phyloP scores from a whole-genome alignment of 2,888 invertebrate species.

The Orchesella flavescens region DNA sequence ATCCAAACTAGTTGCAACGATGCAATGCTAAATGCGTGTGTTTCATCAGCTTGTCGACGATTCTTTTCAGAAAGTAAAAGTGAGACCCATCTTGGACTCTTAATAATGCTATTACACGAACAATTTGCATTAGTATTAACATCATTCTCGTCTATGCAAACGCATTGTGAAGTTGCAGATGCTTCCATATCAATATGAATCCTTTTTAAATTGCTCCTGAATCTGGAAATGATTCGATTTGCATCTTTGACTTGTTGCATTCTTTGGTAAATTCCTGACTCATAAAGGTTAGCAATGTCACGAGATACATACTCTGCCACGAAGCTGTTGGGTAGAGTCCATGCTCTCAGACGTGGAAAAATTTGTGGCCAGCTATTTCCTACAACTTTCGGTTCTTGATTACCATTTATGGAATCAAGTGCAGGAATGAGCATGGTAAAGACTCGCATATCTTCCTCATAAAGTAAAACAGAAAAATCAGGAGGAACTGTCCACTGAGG shows the following conservation, averaged over 20 bases:
- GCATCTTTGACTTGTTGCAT: constrained; percentile 27
- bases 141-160: constrained; percentile 30
- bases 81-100: constrained; percentile 47
- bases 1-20: constrained; percentile 32
- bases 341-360: constrained; percentile 39
- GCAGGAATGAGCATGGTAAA: background rate
- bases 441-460: constrained; percentile 35
- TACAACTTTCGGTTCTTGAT: too few species aligned
- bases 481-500: background rate
- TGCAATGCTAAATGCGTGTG: constrained; percentile 24
- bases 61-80: constrained; percentile 30
- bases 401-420: too few species aligned
- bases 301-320: constrained; percentile 6
- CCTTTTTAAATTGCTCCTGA: constrained; percentile 28
- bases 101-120: too few species aligned
- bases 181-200: too few species aligned
- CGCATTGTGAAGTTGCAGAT: too few species aligned
- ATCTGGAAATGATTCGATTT: constrained; percentile 41
- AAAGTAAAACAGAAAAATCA: constrained; percentile 34
- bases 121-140: background rate
- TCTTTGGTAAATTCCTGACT: constrained; percentile 37
- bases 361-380: background rate
- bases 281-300: constrained; percentile 32
- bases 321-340: constrained; percentile 43
- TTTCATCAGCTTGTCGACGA: background rate